Conservation (phyloP, 92 coral and sea anemone genomes). For the Pocillopora grandis region DNA sequence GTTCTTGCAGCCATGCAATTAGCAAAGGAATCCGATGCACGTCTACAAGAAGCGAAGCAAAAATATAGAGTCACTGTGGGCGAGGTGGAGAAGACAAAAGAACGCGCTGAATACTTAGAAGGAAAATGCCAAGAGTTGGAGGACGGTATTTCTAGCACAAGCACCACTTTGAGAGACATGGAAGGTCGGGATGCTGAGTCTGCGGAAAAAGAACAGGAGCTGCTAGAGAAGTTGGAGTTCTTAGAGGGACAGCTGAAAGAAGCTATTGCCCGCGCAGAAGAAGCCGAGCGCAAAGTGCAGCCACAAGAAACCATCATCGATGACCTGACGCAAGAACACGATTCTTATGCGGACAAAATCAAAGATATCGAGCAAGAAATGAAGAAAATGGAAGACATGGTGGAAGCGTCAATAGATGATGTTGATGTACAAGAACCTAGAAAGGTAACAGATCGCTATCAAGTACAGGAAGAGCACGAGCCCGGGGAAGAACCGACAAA, state of each 20-base stretch:
- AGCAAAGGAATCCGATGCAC: conserved; percentile 68
- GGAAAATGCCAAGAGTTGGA: conserved; percentile 39
- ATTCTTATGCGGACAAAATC: conserved; percentile 31
- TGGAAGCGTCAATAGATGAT: conserved; percentile 61
- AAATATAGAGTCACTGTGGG: conserved; percentile 64
- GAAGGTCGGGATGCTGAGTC: conserved; percentile 65
- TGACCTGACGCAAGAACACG: conserved; percentile 62
- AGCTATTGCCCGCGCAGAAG: conserved; percentile 68
- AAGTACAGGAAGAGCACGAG: conserved; percentile 27
- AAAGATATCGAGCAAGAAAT: conserved; percentile 53
- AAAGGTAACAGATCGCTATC: conserved; percentile 56
- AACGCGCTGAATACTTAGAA: conserved; percentile 50
- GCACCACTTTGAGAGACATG: conserved; percentile 46
- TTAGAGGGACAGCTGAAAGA: conserved; percentile 66
- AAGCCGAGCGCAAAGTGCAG: conserved; percentile 76
- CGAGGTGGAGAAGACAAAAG: conserved; percentile 74
- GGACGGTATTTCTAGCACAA: conserved; percentile 34
- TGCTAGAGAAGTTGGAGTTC: conserved; percentile 72
- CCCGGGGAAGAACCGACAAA: conserved; percentile 1
- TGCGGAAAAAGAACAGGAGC: conserved; percentile 65
- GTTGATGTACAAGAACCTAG: conserved; percentile 44
- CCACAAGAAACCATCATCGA: conserved; percentile 66
- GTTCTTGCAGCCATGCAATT: conserved; percentile 41
- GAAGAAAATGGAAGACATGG: conserved; percentile 72
- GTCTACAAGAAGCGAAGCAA: conserved; percentile 64